These are phyloP conservation scores for Diorhabda elongata DNA, from an alignment of 1,140 invertebrate genomes.

Conservation along the genomic window DNA sequence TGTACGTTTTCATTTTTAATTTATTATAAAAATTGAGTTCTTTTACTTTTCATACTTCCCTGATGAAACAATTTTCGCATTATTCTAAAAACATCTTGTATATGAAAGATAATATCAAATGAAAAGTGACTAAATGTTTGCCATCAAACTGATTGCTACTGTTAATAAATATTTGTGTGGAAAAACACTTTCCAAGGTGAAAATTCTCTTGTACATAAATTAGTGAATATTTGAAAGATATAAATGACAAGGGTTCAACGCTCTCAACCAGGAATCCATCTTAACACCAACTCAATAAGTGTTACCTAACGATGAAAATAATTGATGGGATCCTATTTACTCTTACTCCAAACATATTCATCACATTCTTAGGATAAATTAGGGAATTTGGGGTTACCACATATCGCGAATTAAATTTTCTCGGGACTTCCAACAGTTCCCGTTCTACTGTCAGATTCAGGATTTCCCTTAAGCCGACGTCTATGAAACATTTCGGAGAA, in stretches of 20 bases:
- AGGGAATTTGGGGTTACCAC: conserved; percentile 2
- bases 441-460: conserved; percentile 19
- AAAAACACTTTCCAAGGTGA: too few relatives aligned
- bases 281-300: neutral
- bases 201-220: too few relatives aligned
- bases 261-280: neutral
- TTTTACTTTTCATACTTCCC: too few relatives aligned
- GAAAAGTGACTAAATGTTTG: too few relatives aligned
- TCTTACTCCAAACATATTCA: conserved; percentile 21
- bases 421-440: conserved; percentile 9
- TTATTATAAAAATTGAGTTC: too few relatives aligned
- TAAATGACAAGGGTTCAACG: neutral
- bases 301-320: conserved; percentile 15
- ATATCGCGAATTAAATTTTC: conserved; percentile 20
- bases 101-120: too few relatives aligned
- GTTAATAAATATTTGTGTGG: too few relatives aligned
- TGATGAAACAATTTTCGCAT: too few relatives aligned
- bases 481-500: conserved; percentile 24
- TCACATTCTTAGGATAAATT: conserved; percentile 23
- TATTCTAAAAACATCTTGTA: too few relatives aligned
- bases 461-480: conserved; percentile 22
- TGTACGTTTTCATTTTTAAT: too few relatives aligned
- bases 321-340: conserved; percentile 25
- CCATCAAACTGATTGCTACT: too few relatives aligned
- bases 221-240: neutral